These are phyloP conservation scores for Rhineura floridana DNA, from an alignment of 2,113 vertebrate species.

Conservation along the genomic window DNA sequence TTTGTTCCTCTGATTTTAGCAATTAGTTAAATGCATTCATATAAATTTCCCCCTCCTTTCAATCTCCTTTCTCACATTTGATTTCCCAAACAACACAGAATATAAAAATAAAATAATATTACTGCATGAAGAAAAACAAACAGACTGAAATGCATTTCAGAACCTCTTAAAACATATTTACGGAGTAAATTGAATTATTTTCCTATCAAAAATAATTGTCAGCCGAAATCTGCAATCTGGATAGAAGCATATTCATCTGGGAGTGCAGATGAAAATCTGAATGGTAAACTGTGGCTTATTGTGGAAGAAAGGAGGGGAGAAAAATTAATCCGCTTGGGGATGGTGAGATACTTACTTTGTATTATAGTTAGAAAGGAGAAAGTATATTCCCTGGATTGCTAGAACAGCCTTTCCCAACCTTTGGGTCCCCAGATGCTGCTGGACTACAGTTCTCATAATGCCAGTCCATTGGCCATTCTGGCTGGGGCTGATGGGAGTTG, in stretches of 20 bases:
- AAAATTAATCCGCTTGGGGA: not conserved
- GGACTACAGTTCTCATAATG: no score
- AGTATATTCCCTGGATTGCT: not conserved
- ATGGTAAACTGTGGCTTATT: not conserved
- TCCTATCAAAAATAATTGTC: not conserved
- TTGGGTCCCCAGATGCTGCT: no score
- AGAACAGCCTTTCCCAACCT: no score
- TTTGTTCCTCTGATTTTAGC: slow-evolving; percentile 18
- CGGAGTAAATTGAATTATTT: not conserved
- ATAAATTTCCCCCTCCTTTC: not conserved
- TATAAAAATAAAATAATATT: not conserved
- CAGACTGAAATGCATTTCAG: not conserved
- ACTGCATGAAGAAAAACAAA: not conserved
- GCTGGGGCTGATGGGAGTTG: no score
- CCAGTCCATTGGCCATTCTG: no score
- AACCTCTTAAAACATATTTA: not conserved
- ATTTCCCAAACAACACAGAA: slow-evolving; percentile 18
- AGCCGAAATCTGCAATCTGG: no score
- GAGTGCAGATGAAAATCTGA: not conserved
- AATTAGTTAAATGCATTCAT: slow-evolving; percentile 23
- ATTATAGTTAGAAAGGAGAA: slow-evolving; percentile 4
- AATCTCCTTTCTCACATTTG: not conserved
- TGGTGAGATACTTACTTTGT: not conserved
- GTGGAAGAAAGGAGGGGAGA: not conserved
- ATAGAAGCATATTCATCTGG: not conserved